Base-by-base conservation (phyloP, 2,797 vertebrate species). In the Myotis myotis region DNA sequence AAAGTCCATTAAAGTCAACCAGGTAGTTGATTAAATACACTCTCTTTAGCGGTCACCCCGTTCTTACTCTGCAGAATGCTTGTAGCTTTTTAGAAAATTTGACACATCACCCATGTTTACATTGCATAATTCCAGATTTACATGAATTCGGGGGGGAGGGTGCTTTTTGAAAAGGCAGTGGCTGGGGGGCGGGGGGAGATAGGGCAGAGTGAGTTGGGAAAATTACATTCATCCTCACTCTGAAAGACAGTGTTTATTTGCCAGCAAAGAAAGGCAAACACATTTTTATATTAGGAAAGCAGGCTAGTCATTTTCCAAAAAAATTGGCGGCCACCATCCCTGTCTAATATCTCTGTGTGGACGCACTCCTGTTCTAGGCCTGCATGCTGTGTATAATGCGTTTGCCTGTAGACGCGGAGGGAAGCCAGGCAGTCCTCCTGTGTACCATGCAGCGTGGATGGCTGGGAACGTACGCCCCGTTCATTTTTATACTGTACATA, bases 401-500 rank as follows among this genome's bases (percentile, higher is more conserved):
- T 93, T 57, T 96, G 97, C 98, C 96, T 97, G 97, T 81, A 90
- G 68, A 84, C 89, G 38, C 55, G n/a, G 85, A 91, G 55, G 70
- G 57, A 87, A 68, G 0, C n/a, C 89, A 20, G 96, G 97, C 97
- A 96, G 97, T 68, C 97, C 75, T 74, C 44, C 44, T 28, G 87
- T 82, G 89, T 93, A 80, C 75, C 7, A 91, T 89, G 97, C 97
- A 97, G 97, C 97, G 97, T 95, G 95, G 96, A 94, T 74, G 96
- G 95, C 96, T 98, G 98, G 97, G 95, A 97, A 97, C n/a, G 33
- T 81, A 91, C 86, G 97, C 98, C 97, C 96, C 95, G 91, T 97
- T 97, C 97, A 96, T 98, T 98, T 98, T 98, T 98, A 97, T 98
- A 98, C 97, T 98, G 98, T 98, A 98, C 96, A 98, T 98, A 98